phyloP scores from a whole-genome alignment of 2,888 invertebrate genomes.

The Rhyacophila evoluta region DNA sequence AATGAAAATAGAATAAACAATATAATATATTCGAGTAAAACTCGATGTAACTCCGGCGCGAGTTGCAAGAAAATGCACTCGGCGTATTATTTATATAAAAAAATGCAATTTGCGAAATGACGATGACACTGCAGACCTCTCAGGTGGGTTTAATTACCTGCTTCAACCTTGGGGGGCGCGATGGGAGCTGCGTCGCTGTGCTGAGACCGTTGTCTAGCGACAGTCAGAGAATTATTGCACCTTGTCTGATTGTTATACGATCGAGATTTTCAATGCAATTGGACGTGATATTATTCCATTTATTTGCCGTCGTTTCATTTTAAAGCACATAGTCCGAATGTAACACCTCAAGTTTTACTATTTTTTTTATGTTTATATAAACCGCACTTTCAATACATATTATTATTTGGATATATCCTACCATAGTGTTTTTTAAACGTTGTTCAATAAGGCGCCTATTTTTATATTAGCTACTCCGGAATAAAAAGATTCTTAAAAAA shows the following conservation, averaged over 20 bases:
- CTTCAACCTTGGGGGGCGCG: constrained; percentile 20
- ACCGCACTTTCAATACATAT: too few relatives aligned
- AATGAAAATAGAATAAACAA: background rate
- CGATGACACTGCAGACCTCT: constrained; percentile 18
- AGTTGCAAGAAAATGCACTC: background rate
- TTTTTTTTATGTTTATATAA: too few relatives aligned
- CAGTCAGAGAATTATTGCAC: background rate
- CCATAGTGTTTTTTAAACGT: too few relatives aligned
- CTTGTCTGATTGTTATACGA: background rate
- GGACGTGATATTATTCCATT: background rate
- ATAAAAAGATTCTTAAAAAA: too few relatives aligned
- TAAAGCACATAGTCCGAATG: background rate
- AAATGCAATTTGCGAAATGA: constrained; percentile 29
- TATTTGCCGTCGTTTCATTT: background rate
- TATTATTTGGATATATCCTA: too few relatives aligned
- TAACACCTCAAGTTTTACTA: too few relatives aligned
- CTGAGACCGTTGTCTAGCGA: constrained; percentile 6
- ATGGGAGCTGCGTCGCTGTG: background rate
- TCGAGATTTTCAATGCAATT: background rate
- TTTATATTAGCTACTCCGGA: too few relatives aligned
- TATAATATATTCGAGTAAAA: background rate
- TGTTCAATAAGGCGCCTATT: too few relatives aligned
- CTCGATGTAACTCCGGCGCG: background rate
- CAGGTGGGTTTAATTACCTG: constrained; percentile 31
- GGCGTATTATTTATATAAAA: constrained; percentile 1